Conservation (phyloP, 2,797 vertebrate genomes). For the Limnodromus scolopaceus region DNA sequence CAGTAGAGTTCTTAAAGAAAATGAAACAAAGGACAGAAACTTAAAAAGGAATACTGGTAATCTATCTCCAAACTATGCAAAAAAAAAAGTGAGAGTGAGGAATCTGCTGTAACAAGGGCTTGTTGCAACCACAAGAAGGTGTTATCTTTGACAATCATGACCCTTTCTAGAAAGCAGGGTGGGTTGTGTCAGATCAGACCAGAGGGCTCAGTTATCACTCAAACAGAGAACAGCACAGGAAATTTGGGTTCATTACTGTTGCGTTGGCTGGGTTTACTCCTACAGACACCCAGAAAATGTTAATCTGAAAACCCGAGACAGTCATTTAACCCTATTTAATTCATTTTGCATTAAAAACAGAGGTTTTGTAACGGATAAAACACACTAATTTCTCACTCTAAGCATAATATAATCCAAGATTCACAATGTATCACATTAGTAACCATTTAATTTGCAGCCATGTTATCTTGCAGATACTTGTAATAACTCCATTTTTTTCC, state of each 20-base stretch:
- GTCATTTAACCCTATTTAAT: not conserved
- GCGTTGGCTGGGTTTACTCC: not conserved
- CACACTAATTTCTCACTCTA: not conserved
- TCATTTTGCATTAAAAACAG: not conserved
- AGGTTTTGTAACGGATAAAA: not conserved
- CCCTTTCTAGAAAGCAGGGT: not conserved
- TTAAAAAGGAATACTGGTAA: not conserved
- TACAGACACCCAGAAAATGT: not conserved
- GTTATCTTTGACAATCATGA: not conserved
- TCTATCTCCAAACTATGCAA: not conserved
- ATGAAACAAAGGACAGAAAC: not conserved
- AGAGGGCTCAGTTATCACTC: not conserved
- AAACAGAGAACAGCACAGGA: not conserved
- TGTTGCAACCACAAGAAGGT: not conserved
- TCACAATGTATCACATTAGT: not conserved
- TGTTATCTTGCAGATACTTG: not conserved
- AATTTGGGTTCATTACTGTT: not conserved
- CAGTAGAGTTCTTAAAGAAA: not conserved
- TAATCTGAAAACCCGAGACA: not conserved
- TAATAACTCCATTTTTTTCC: not conserved
- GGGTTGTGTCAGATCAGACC: not conserved
- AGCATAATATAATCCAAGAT: not conserved
- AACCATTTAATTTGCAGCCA: not conserved
- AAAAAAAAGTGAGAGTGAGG: not conserved
- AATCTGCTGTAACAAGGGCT: not conserved